These are phyloP conservation scores for Thomomys bottae DNA, from an alignment of 2,113 vertebrate species.

Conservation along the genomic window DNA sequence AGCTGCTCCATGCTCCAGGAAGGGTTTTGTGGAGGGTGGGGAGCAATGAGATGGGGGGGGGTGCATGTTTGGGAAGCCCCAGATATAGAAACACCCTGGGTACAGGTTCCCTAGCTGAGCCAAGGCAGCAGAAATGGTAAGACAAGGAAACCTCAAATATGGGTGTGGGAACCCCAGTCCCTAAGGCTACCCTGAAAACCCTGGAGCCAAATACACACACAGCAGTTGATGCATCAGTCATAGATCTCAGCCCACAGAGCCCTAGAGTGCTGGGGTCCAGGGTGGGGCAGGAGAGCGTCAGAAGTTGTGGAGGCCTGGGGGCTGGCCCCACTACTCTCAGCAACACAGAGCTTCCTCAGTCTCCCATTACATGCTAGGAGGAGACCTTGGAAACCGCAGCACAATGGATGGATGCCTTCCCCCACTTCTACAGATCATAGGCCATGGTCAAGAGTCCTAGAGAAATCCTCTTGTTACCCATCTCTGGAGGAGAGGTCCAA, in stretches of 20 bases:
- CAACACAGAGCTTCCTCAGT: not conserved
- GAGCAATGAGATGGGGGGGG: not conserved
- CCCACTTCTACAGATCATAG: not conserved
- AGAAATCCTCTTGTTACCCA: not conserved
- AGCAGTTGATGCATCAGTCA: not conserved
- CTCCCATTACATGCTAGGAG: not conserved
- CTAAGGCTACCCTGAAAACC: accelerated
- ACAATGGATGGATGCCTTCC: not conserved
- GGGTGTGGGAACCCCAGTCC: not conserved
- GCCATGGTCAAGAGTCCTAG: not conserved
- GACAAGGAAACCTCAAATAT: not conserved
- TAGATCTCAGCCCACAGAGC: not conserved
- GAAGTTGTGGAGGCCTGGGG: not conserved
- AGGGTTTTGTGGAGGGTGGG: slow-evolving; percentile 1
- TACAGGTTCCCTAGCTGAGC: not conserved
- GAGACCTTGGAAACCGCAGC: not conserved
- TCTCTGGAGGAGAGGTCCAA: not conserved
- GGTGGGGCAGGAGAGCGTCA: not conserved
- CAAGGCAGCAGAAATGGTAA: accelerated
- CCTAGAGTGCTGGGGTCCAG: not conserved
- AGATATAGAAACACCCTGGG: slow-evolving; percentile 24
- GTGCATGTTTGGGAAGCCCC: slow-evolving; percentile 3
- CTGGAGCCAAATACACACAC: not conserved
- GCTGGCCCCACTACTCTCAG: too few relatives aligned
- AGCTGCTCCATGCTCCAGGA: slow-evolving; percentile 55